Base-by-base conservation (phyloP, 2,888 invertebrate species). In the Ceraclea dissimilis region DNA sequence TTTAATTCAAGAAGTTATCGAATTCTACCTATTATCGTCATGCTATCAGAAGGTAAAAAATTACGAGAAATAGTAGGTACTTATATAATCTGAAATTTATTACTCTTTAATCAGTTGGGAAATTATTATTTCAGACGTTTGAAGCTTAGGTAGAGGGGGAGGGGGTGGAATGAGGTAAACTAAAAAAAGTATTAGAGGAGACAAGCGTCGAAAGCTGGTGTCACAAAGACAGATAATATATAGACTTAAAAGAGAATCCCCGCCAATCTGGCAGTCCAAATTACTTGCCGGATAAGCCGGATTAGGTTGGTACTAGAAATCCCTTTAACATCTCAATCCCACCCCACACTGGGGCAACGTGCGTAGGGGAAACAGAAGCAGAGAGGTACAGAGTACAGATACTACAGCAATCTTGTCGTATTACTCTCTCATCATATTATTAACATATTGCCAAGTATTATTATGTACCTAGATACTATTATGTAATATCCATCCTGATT, bases 261-360 rank as follows among this genome's bases (percentile, higher is more conserved):
- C 59, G 52, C 57, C 60, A 62, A 60, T 60, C 58, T 58, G 60
- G 57, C 59, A 55, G 57, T 61, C 61, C 60, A 62, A 62, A 62
- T 62, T 62, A 62, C 62, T 62, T 60, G 56, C 54, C 54, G 62
- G 62, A 62, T 62, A 60, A 62, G 60, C 62, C 60, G 62, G 58
- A 60, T 62, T 62, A 62, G 58, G 61, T 62, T 58, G 58, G 60
- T 49, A 48, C 52, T 56, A 55, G 55, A 43, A 51, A 22, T 52
- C 49, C 52, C 56, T 34, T 26, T 39, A n/a, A 39, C 16, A 16
- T 39, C 39, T 39, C 39, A n/a, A 13, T 39, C 47, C 47, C 20
- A 17, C 52, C 33, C 52, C 47, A 33, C 47, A 46, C 46, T 20
- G 31, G 39, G 39, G 13, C 39, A 39, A 39, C 16, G 39, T 39